Evolutionary conservation across 1,140 invertebrate genomes (phyloP).

Genomic region (Aphaenogaster rudis): DNA sequence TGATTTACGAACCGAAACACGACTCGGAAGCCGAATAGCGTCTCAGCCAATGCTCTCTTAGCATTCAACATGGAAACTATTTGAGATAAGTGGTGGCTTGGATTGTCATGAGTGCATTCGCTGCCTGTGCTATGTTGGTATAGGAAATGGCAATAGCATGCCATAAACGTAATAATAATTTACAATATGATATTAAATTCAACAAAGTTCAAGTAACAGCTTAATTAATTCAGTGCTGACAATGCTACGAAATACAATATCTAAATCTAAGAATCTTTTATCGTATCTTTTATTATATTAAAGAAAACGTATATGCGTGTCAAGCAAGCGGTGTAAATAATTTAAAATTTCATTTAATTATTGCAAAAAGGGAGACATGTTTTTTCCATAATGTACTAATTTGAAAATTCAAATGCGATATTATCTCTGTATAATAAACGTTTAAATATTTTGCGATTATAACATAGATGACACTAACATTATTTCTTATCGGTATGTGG

Average conservation of each 20-base stretch:
- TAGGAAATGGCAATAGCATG: not conserved
- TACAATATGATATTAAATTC: not conserved
- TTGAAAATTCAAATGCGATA: not conserved
- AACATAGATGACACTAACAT: not conserved
- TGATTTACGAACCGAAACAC: constrained; percentile 46
- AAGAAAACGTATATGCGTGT: not conserved
- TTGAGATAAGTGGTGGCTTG: constrained; percentile 15
- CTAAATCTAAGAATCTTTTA: not conserved
- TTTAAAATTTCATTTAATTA: constrained; percentile 14
- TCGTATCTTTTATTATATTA: not conserved
- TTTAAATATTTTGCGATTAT: not conserved
- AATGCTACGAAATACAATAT: not conserved
- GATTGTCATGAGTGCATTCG: constrained; percentile 2
- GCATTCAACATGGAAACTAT: constrained; percentile 13
- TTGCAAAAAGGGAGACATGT: not conserved
- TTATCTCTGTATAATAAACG: not conserved
- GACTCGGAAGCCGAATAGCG: not conserved
- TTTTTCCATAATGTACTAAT: not conserved
- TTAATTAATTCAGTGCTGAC: not conserved
- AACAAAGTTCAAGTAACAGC: not conserved
- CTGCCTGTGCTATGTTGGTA: not conserved
- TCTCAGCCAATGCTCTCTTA: not conserved
- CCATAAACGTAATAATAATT: constrained; percentile 17
- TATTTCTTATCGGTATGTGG: not conserved
- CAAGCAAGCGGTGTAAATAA: not conserved